phyloP scores from a whole-genome alignment of 2,888 invertebrate genomes.

The Cataglyphis altisquamis region DNA sequence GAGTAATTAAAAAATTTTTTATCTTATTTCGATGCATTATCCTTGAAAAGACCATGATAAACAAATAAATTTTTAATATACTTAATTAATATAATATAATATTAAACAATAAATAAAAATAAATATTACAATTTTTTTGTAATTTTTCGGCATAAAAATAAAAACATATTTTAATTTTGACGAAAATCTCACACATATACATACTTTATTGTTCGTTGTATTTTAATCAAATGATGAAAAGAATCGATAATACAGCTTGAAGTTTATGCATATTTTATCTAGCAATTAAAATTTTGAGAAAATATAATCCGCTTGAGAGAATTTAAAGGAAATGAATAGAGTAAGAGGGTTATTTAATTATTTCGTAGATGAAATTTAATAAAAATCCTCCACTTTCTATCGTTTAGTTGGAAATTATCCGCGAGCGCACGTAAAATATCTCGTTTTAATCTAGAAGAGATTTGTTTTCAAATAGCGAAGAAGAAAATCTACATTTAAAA shows the following conservation, averaged over 20 bases:
- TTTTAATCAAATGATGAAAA: neutral
- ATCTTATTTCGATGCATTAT: neutral
- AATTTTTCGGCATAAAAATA: neutral
- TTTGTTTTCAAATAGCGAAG: neutral
- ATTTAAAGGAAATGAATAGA: neutral
- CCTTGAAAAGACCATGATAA: neutral
- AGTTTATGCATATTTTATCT: neutral
- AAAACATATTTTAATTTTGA: constrained; percentile 1
- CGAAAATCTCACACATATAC: neutral
- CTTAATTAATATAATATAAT: neutral
- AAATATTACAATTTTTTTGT: neutral
- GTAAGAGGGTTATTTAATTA: neutral
- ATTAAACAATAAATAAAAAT: neutral
- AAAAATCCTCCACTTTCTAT: neutral
- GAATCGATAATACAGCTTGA: neutral
- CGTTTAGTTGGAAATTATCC: neutral
- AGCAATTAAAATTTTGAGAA: constrained; percentile 19
- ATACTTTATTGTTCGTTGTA: neutral
- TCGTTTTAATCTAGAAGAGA: neutral
- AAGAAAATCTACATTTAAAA: constrained; percentile 10
- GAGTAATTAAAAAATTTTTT: neutral
- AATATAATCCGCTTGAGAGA: neutral
- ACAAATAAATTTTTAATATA: neutral
- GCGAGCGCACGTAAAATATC: neutral
- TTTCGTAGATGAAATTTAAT: constrained; percentile 4